Evolutionary conservation across 1,140 invertebrate species (phyloP).

Genomic region (Hyles euphorbiae): DNA sequence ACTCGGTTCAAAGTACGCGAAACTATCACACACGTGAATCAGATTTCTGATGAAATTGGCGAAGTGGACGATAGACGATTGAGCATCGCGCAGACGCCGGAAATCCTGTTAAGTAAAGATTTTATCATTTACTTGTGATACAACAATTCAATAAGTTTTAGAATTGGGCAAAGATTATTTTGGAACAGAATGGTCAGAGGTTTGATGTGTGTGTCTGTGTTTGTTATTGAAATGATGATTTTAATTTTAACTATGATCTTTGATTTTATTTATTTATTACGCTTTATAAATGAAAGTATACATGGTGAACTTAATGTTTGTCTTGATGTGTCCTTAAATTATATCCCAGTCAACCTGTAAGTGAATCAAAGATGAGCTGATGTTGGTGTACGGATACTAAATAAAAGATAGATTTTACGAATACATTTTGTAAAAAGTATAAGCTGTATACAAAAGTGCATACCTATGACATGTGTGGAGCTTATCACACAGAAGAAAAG

Average conservation of each 20-base stretch:
- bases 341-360: too few relatives aligned
- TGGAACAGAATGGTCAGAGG: too few relatives aligned
- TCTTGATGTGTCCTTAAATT: too few relatives aligned
- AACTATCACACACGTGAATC: constrained; percentile 26
- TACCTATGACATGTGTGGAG: too few relatives aligned
- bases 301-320: background rate
- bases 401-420: too few relatives aligned
- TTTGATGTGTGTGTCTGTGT: background rate
- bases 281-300: background rate
- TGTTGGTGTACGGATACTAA: too few relatives aligned
- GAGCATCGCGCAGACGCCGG: constrained; percentile 37
- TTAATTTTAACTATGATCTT: background rate
- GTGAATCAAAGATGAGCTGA: too few relatives aligned
- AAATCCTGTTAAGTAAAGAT: constrained; percentile 67
- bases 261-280: background rate
- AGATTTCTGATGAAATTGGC: constrained; percentile 53
- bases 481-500: too few relatives aligned
- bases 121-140: constrained; percentile 50
- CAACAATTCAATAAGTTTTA: constrained; percentile 64
- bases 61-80: constrained; percentile 29
- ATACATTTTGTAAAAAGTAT: too few relatives aligned
- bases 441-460: too few relatives aligned
- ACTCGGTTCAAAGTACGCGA: constrained; percentile 8
- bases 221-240: background rate
- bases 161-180: constrained; percentile 45